Conservation (phyloP, 2,113 vertebrate species). For the Microcebus ravelobensis region DNA sequence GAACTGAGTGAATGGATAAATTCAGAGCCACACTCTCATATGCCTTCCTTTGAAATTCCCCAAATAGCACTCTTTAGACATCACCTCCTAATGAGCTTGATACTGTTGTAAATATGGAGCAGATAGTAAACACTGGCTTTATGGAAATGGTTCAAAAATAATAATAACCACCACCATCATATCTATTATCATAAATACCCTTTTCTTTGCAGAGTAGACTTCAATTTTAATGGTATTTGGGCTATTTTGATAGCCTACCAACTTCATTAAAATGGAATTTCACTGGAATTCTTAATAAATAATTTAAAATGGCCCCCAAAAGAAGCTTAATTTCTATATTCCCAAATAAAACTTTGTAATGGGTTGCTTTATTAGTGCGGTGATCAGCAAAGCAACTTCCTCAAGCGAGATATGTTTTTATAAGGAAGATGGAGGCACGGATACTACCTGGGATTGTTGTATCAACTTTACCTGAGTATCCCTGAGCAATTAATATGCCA, state of each 20-base stretch:
- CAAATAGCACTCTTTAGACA: neutral
- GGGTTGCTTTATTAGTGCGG: neutral
- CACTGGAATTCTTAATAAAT: neutral
- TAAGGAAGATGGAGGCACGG: neutral
- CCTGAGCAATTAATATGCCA: neutral
- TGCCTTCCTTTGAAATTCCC: neutral
- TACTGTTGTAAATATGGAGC: neutral
- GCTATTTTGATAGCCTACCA: constrained; percentile 5
- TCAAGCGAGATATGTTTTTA: neutral
- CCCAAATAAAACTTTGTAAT: constrained; percentile 1
- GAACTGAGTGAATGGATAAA: neutral
- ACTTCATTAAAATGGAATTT: constrained; percentile 8
- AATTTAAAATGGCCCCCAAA: constrained; percentile 24
- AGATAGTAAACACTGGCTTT: neutral
- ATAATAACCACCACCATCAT: neutral
- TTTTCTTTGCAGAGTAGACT: neutral
- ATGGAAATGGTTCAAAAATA: neutral
- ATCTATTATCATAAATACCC: neutral
- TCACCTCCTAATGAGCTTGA: neutral
- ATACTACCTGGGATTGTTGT: neutral
- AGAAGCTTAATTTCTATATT: neutral
- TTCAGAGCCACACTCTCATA: neutral
- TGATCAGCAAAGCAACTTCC: neutral
- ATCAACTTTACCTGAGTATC: neutral
- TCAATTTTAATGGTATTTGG: neutral